A percentile compares a stretch with the other conserved stretches of the same genome.
phyloP scores from a whole-genome alignment of 2,113 vertebrate species.

The Campylorhamphus procurvoides region DNA sequence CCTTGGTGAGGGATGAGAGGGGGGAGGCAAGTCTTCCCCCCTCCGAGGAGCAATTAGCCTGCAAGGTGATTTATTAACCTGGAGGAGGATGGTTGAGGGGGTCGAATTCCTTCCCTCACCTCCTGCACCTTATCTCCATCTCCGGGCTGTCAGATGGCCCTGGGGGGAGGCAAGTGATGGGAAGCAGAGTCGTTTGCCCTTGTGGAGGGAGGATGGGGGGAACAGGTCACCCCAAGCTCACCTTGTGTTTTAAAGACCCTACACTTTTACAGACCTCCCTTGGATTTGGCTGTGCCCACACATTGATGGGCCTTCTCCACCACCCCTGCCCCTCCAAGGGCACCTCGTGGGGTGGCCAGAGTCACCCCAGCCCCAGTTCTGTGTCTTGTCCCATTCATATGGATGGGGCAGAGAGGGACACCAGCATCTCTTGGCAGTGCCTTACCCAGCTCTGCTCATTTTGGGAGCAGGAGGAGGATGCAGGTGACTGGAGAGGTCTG shows the following conservation, averaged over 20 bases:
- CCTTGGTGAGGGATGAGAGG: neutral
- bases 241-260: neutral
- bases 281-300: rapidly evolving
- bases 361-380: neutral
- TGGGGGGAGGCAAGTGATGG: neutral
- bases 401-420: neutral
- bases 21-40: neutral
- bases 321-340: neutral
- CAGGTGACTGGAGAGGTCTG: neutral
- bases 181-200: conserved; percentile 16
- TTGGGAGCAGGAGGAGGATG: neutral
- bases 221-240: neutral
- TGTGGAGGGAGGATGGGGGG: neutral
- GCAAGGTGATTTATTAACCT: conserved; percentile 17
- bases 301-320: neutral
- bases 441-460: neutral
- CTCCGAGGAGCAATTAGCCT: neutral
- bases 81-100: neutral
- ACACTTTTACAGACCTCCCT: neutral
- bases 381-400: rapidly evolving
- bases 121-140: conserved; percentile 56
- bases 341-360: rapidly evolving
- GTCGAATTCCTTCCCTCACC: conserved; percentile 36
- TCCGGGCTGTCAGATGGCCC: neutral
- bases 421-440: neutral